Percentiles rank a stretch among this genome's conserved stretches.
phyloP scores from a whole-genome alignment of 2,888 invertebrate genomes.

The Mimas tiliae region DNA sequence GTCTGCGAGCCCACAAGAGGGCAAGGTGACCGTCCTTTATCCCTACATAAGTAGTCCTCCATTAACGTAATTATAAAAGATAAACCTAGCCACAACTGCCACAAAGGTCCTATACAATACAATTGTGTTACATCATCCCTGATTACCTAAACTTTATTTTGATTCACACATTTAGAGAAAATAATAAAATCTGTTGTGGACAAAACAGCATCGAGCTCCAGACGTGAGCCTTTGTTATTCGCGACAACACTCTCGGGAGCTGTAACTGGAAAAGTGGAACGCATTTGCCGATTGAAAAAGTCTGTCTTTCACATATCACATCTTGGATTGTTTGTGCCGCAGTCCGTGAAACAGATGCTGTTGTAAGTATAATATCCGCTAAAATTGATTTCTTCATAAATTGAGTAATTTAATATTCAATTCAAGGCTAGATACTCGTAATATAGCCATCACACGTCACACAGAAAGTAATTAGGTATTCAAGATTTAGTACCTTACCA shows the following conservation, averaged over 20 bases:
- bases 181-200: constrained; percentile 24
- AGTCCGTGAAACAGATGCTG: neutral
- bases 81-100: neutral
- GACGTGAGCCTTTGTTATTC: constrained; percentile 24
- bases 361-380: no score
- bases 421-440: no score
- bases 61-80: neutral
- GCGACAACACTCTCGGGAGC: constrained; percentile 23
- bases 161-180: neutral
- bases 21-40: neutral
- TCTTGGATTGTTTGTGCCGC: constrained; percentile 4
- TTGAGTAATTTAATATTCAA: no score
- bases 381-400: no score
- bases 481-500: no score
- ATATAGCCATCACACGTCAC: no score
- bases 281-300: constrained; percentile 46
- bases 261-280: constrained; percentile 42
- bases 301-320: constrained; percentile 24
- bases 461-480: no score
- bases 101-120: neutral
- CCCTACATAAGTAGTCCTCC: neutral
- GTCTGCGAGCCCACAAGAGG: neutral
- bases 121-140: neutral
- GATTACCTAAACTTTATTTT: constrained; percentile 2
- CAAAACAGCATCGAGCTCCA: constrained; percentile 17